A percentile compares a stretch with the other conserved stretches of the same genome.
These are phyloP conservation scores for Lasioglossum pauxillum DNA, from an alignment of 2,888 invertebrate species.

Conservation along the genomic window DNA sequence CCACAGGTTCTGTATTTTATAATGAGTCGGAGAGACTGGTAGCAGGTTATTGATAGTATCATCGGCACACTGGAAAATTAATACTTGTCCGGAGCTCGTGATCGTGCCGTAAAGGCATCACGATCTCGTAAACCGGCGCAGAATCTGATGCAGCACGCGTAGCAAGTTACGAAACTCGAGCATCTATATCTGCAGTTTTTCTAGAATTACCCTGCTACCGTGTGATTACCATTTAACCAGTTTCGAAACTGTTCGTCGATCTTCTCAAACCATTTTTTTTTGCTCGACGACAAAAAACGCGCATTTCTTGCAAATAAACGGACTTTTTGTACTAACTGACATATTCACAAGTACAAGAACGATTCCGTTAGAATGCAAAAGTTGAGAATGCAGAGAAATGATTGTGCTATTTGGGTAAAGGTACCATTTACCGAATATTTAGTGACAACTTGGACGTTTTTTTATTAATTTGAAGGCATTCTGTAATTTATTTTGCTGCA, in stretches of 20 bases:
- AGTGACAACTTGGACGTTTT: too few species aligned
- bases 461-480: too few species aligned
- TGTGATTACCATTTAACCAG: neutral
- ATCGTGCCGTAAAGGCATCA: constrained; percentile 24
- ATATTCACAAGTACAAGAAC: neutral
- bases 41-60: constrained; percentile 5
- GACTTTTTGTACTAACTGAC: neutral
- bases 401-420: too few species aligned
- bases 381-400: too few species aligned
- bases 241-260: constrained; percentile 12
- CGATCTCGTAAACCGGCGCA: constrained; percentile 32
- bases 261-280: neutral
- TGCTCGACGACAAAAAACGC: neutral
- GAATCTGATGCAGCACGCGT: constrained; percentile 13
- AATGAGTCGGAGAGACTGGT: neutral
- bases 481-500: too few species aligned
- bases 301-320: neutral
- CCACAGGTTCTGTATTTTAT: neutral
- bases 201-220: constrained; percentile 7
- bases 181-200: constrained; percentile 38
- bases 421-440: too few species aligned
- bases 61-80: constrained; percentile 21
- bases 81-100: constrained; percentile 32
- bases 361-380: neutral
- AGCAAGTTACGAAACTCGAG: constrained; percentile 43